Percentiles rank a stretch among this genome's conserved stretches.
Evolutionary conservation across 2,888 invertebrate genomes (phyloP).

Genomic region (Zaprionus obscuricornis): DNA sequence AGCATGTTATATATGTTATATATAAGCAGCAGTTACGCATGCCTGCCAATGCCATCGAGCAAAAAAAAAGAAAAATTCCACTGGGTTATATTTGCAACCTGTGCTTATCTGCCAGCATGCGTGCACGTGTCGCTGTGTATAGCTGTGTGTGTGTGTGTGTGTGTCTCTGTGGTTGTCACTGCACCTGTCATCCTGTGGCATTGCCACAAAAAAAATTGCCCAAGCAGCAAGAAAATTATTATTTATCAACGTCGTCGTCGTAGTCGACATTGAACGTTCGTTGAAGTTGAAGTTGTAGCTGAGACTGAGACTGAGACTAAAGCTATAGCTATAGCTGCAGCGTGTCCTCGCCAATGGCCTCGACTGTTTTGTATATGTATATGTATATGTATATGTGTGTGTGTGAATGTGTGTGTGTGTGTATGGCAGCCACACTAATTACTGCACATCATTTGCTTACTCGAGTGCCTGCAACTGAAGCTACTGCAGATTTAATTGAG

Average conservation of each 20-base stretch:
- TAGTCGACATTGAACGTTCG: slow-evolving; percentile 6
- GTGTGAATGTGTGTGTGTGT: slow-evolving; percentile 13
- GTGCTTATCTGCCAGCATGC: slow-evolving; percentile 8
- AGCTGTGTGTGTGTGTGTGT: slow-evolving; percentile 17
- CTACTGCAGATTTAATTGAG: slow-evolving; percentile 72
- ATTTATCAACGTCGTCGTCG: slow-evolving; percentile 62
- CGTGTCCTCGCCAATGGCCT: slow-evolving; percentile 12
- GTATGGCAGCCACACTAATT: slow-evolving; percentile 62
- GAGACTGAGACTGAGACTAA: slow-evolving; percentile 4
- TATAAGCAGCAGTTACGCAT: slow-evolving; percentile 7
- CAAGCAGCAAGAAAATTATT: slow-evolving; percentile 66
- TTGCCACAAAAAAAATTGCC: slow-evolving; percentile 55
- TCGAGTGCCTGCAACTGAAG: slow-evolving; percentile 62
- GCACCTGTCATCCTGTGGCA: slow-evolving; percentile 72
- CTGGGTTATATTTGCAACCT: slow-evolving; percentile 37
- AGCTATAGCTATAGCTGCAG: too few relatives aligned
- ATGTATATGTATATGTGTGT: slow-evolving; percentile 4
- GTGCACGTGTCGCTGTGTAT: slow-evolving; percentile 7
- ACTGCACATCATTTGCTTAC: slow-evolving; percentile 80
- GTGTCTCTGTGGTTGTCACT: slow-evolving; percentile 67
- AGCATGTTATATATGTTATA: too few relatives aligned
- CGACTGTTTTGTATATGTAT: slow-evolving; percentile 28
- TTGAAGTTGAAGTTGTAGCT: slow-evolving; percentile 4
- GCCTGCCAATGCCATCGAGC: neutral
- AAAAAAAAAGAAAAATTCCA: too few relatives aligned